Conservation (phyloP, 2,113 vertebrate species). For the Octodon degus region DNA sequence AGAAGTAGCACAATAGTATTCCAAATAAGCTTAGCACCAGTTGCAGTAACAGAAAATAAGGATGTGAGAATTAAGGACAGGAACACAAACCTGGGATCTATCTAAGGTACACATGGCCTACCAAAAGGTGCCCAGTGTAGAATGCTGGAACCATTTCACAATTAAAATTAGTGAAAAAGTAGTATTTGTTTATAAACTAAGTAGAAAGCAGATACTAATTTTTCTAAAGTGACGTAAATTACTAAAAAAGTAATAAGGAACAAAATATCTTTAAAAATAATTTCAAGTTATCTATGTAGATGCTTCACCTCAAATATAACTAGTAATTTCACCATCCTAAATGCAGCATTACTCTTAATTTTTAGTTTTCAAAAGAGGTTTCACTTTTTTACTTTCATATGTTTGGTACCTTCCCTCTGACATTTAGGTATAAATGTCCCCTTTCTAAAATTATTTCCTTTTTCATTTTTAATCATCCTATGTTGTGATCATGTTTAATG, state of each 20-base stretch:
- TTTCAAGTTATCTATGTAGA: background rate
- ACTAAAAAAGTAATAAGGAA: background rate
- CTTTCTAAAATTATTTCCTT: background rate
- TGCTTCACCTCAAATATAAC: background rate
- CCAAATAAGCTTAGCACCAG: background rate
- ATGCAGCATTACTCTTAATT: background rate
- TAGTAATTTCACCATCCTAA: background rate
- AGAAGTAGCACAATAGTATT: background rate
- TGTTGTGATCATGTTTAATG: background rate
- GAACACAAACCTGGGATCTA: rapidly evolving
- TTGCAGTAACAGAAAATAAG: background rate
- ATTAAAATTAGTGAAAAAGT: background rate
- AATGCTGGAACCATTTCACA: background rate
- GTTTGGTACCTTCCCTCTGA: background rate
- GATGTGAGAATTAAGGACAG: background rate
- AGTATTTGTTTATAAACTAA: background rate
- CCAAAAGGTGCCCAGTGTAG: background rate
- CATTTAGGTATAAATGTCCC: background rate
- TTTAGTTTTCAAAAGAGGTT: background rate
- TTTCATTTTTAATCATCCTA: background rate
- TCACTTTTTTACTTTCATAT: background rate
- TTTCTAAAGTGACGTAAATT: background rate
- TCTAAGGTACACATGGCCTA: too few species aligned
- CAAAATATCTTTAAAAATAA: background rate
- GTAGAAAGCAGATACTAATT: background rate